Base-by-base conservation (phyloP, 2,797 vertebrate genomes). In the Rhynchonycteris naso region DNA sequence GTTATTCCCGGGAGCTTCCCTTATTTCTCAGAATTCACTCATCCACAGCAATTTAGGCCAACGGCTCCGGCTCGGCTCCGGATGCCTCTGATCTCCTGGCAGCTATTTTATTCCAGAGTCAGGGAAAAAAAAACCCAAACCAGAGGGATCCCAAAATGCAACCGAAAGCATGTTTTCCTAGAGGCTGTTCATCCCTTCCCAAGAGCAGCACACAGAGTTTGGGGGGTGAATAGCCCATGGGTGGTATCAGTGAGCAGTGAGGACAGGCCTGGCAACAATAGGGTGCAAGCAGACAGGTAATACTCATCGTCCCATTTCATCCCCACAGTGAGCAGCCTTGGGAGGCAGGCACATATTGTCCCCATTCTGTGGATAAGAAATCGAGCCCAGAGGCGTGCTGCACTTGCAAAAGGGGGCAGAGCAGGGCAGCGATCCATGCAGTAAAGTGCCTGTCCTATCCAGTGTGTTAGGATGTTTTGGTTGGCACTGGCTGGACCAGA, bases 31-130 rank as follows among this genome's bases (percentile, higher is more conserved):
- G 66, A 52, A 52, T 52, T 75, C 72, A 74, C 91, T 95, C 72
- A 74, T 68, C 75, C n/a, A 12, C 2, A 74, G 88, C 63, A 24
- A 26, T 95, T 26, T 88, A 82, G 65, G 88, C n/a, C 93, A 86
- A 7, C 0, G 0, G 56, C 61, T 79, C 65, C n/a, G n/a, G n/a
- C n/a, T n/a, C 0, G 0, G 56, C 61, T 79, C 35, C 4, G 0
- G 3, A 14, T 1, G 47, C 69, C 7, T 84, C 63, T 4, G 38
- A 5, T 33, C 56, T 81, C 47, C 1, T n/a, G 85, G 84, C 47
- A 61, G 84, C 21, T 15, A 5, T 89, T 91, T 75, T 24, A 61
- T 83, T 33, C 66, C 79, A 30, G 50, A 90, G 79, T 76, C 61
- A 19, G 92, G 30, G 9, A 6, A 59, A 68, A 85, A 38, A 52